Percentiles rank a stretch among this genome's conserved stretches.
These are phyloP conservation scores for Drosophila tsacasi DNA, from an alignment of 1,140 invertebrate species.

Conservation along the genomic window DNA sequence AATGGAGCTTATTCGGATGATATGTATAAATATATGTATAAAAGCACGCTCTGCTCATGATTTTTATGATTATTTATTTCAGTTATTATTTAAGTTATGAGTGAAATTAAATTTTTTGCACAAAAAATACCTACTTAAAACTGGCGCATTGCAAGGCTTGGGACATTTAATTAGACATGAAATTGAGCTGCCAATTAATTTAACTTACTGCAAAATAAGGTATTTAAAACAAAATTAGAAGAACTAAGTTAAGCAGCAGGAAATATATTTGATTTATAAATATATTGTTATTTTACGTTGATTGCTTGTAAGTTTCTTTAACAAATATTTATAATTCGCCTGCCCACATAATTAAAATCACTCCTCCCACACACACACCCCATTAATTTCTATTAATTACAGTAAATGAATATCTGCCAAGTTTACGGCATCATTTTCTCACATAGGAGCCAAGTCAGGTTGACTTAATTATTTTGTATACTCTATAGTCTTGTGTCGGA, in stretches of 20 bases:
- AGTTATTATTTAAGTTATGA: constrained; percentile 55
- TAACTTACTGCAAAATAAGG: constrained; percentile 47
- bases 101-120: constrained; percentile 31
- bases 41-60: constrained; percentile 29
- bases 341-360: neutral
- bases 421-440: constrained; percentile 5
- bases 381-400: constrained; percentile 26
- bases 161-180: constrained; percentile 60
- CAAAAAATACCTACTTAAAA: constrained; percentile 23
- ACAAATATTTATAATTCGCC: neutral
- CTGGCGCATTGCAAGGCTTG: constrained; percentile 48
- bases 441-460: constrained; percentile 10
- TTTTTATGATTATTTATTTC: constrained; percentile 67
- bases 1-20: constrained; percentile 10
- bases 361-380: neutral
- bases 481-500: constrained; percentile 20
- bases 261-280: neutral
- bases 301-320: neutral
- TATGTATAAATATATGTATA: constrained; percentile 2
- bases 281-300: neutral
- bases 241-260: neutral
- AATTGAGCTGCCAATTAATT: constrained; percentile 50
- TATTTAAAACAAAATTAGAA: neutral
- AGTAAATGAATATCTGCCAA: constrained; percentile 17
- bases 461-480: constrained; percentile 58